Evolutionary conservation across 2,113 vertebrate species (phyloP).

Genomic region (Paedocypris sp.): DNA sequence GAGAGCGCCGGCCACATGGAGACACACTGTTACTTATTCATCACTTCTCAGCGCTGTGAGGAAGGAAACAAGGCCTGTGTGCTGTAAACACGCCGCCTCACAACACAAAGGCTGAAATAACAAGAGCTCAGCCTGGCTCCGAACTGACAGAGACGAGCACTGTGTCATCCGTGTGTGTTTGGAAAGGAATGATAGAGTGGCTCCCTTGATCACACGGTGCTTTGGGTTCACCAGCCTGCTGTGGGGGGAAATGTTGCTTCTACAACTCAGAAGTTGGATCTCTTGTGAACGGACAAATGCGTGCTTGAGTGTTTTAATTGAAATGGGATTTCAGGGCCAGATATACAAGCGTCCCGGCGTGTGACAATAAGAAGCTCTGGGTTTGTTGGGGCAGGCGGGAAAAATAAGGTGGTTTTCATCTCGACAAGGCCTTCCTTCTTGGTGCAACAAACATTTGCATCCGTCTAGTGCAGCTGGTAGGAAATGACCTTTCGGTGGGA

Average conservation of each 20-base stretch:
- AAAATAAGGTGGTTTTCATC: conserved; percentile 48
- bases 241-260: conserved; percentile 16
- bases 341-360: background rate
- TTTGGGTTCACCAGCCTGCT: conserved; percentile 28
- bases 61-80: conserved; percentile 62
- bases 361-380: conserved; percentile 2
- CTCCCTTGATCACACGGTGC: conserved; percentile 25
- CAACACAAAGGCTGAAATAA: conserved; percentile 62
- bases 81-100: conserved; percentile 64
- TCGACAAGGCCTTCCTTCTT: conserved; percentile 42
- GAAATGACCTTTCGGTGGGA: conserved; percentile 43
- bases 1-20: conserved; percentile 48
- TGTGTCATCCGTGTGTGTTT: conserved; percentile 7
- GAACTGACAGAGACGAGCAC: conserved; percentile 35
- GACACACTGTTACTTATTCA: conserved; percentile 69
- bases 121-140: conserved; percentile 51
- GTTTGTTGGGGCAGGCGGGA: conserved; percentile 42
- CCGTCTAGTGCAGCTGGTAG: conserved; percentile 37
- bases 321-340: conserved; percentile 28
- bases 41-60: conserved; percentile 57
- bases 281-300: conserved; percentile 23
- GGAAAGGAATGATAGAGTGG: conserved; percentile 7
- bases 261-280: conserved; percentile 12
- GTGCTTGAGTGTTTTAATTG: conserved; percentile 22
- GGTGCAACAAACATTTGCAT: conserved; percentile 50